phyloP scores from a whole-genome alignment of 2,797 vertebrate genomes.

The Fratercula arctica region DNA sequence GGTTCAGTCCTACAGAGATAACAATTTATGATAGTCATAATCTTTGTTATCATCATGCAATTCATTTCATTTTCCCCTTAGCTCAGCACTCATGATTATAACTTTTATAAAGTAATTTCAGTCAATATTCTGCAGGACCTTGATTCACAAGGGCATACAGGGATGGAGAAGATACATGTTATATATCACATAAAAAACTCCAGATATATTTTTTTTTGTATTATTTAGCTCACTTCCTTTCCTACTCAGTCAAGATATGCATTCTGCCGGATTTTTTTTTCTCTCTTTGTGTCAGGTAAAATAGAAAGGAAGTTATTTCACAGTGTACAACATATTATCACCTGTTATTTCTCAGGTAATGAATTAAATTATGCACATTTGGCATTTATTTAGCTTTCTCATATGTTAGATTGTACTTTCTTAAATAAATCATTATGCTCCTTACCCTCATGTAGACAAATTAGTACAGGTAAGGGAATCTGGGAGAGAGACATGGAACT shows the following conservation, averaged over 20 bases:
- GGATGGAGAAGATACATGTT: not conserved
- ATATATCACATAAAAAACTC: not conserved
- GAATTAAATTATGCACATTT: not conserved
- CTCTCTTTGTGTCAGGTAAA: not conserved
- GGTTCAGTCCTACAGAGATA: not conserved
- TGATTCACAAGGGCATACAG: not conserved
- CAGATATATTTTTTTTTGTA: not conserved
- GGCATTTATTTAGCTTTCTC: not conserved
- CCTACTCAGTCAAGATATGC: not conserved
- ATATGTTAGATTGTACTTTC: not conserved
- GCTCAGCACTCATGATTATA: slow-evolving; percentile 19
- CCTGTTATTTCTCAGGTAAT: not conserved
- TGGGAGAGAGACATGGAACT: not conserved
- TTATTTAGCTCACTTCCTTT: not conserved
- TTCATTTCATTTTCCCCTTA: slow-evolving; percentile 11
- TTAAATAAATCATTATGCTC: not conserved
- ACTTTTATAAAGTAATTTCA: slow-evolving; percentile 36
- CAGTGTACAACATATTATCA: not conserved
- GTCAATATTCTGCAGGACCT: not conserved
- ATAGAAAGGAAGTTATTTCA: not conserved
- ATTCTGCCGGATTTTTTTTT: not conserved
- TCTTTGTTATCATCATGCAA: slow-evolving; percentile 12
- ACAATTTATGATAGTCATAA: not conserved
- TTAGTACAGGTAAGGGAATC: not conserved
- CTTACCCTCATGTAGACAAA: not conserved